Evolutionary conservation across 1,140 invertebrate species (phyloP), one percentile per base, ranked within the genome.

Genomic region (Lasaia peninsularis): DNA sequence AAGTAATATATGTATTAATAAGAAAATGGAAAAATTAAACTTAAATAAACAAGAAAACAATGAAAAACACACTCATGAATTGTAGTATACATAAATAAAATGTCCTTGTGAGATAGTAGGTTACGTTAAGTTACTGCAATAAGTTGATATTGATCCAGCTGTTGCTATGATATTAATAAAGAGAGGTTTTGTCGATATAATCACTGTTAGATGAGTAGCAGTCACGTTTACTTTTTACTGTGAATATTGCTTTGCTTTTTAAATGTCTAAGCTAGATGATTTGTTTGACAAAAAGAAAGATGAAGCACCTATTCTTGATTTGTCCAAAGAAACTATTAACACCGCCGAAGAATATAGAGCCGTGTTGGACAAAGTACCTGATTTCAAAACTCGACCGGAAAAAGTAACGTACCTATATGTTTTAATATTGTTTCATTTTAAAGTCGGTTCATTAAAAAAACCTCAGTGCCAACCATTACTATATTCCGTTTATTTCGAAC

Each of bases 341-440:
- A 93, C 92, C 12, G 92, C 93, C 62, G 95, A 97, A 71, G 96
- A 98, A 74, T 96, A 96, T 67, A 92, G 94, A 64, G 92, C 93
- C 53, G 91, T 96, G 18, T 90, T 95, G 68, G 95, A 97, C 65
- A 95, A 95, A 86, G 94, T 97, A 18, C 96, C 96, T 0, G 96
- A 98, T 73, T 97, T 95, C 71, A 96, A 96, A 88, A 96, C 97
- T 52, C 93, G 95, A 67, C 92, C 95, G 0, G 96, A 97, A 85
- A 97, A 96, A 91, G 94, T 95, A 59, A 52, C 7, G 28, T 20
- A 33, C 10, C 28, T 52, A 52, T 12, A 1, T 18, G 16, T 18
- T 34, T 24, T 44, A 8, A 34, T n/a, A 52, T 52, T 32, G 50
- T 18, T 20, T 55, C 12, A 40, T 59, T 49, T 59, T 18, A 21